phyloP scores from a whole-genome alignment of 2,797 vertebrate species.

The Lepilemur septentrionalis region DNA sequence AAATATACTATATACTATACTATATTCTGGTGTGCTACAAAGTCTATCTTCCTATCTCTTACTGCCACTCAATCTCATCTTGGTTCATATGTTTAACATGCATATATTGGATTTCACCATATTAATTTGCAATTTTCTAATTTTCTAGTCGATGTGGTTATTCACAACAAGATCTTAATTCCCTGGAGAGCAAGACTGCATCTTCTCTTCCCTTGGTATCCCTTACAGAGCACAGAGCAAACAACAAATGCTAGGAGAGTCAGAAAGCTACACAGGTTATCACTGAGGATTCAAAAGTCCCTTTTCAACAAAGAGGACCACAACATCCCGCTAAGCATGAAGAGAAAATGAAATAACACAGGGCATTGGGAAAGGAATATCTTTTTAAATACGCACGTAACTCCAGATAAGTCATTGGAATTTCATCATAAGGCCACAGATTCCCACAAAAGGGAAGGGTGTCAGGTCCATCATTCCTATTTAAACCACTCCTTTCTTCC shows the following conservation, averaged over 20 bases:
- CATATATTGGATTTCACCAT: not conserved
- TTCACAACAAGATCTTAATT: not conserved
- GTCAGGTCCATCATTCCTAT: not conserved
- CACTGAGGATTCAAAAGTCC: not conserved
- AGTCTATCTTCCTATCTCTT: not conserved
- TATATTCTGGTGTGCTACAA: rapidly evolving
- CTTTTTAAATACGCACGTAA: not conserved
- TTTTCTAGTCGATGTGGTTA: not conserved
- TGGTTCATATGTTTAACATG: not conserved
- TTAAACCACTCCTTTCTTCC: not conserved
- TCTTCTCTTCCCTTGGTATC: not conserved
- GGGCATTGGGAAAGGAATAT: not conserved
- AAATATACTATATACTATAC: rapidly evolving
- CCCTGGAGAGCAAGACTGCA: no score
- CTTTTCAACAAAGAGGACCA: not conserved
- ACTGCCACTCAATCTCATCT: not conserved
- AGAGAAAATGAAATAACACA: not conserved
- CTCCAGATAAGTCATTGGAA: not conserved
- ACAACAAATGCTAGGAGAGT: not conserved
- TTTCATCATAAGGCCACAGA: not conserved
- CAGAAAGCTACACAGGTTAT: not conserved
- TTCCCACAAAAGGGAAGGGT: not conserved
- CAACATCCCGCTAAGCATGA: not conserved
- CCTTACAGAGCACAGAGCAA: not conserved
- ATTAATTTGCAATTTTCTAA: not conserved